Evolutionary conservation across 2,797 vertebrate genomes (phyloP).

Genomic region (Urosaurus nigricauda): DNA sequence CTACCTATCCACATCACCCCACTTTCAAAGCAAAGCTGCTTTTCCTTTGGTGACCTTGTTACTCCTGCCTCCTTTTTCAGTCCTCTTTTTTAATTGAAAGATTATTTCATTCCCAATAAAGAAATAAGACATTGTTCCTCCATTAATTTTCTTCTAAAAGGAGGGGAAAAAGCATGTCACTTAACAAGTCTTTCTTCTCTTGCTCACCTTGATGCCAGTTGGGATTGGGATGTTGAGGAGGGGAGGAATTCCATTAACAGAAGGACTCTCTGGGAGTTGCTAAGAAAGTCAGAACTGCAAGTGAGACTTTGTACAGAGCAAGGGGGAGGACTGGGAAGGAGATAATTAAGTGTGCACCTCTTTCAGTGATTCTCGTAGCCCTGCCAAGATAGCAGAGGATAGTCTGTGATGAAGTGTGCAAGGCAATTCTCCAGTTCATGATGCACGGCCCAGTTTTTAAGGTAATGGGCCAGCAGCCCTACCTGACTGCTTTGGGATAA

Average conservation of each 20-base stretch:
- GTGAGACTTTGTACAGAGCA: accelerated
- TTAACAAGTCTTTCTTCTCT: neutral
- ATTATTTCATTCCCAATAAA: constrained; percentile 62
- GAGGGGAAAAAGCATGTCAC: neutral
- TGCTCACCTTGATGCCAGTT: constrained; percentile 6
- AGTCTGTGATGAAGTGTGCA: neutral
- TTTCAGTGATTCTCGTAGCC: neutral
- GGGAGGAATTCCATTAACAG: constrained; percentile 28
- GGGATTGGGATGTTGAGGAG: neutral
- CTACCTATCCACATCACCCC: neutral
- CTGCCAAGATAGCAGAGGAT: neutral
- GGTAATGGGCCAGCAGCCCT: neutral
- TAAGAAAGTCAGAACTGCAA: neutral
- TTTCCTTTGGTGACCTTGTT: constrained; percentile 13
- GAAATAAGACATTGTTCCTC: constrained; percentile 51
- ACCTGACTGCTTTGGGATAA: neutral
- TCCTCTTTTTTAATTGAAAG: constrained; percentile 58
- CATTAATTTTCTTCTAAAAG: neutral
- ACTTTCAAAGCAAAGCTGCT: accelerated
- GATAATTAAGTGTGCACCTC: accelerated
- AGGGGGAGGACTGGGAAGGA: neutral
- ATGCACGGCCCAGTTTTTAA: neutral
- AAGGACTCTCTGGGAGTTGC: accelerated
- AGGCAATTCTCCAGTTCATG: neutral
- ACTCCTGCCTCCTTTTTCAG: neutral